Percentiles rank a stretch among this genome's conserved stretches.
Evolutionary conservation across 2,113 vertebrate species (phyloP).

Genomic region (Anser brachyrhynchus): DNA sequence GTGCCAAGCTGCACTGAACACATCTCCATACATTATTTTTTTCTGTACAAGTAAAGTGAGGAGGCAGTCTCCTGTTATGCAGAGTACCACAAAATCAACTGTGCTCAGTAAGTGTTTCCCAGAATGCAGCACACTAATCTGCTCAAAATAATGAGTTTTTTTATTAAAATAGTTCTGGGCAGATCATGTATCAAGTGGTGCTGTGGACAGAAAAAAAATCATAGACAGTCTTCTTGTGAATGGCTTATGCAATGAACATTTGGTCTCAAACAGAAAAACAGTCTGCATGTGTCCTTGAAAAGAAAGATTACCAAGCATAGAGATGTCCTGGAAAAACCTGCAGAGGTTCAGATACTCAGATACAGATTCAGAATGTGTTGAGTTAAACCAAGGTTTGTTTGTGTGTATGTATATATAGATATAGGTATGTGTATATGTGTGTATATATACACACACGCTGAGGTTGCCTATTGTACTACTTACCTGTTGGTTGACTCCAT

Average conservation of each 20-base stretch:
- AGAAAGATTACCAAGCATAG: neutral
- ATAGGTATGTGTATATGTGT: too few relatives aligned
- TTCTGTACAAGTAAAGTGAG: neutral
- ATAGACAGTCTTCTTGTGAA: neutral
- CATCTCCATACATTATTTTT: constrained; percentile 15
- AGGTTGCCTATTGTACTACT: neutral
- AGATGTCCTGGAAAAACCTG: neutral
- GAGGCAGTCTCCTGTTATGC: neutral
- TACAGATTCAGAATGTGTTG: neutral
- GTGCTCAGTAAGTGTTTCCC: constrained; percentile 1
- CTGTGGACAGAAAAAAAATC: neutral
- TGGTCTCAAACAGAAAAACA: neutral
- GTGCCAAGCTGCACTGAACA: constrained; percentile 66
- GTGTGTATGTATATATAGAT: neutral
- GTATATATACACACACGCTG: too few relatives aligned
- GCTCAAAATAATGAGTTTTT: constrained; percentile 11
- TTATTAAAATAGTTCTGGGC: neutral
- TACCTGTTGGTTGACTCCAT: neutral
- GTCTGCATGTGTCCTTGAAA: neutral
- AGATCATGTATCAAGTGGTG: neutral
- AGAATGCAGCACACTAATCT: neutral
- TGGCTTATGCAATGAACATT: neutral
- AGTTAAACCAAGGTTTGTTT: neutral
- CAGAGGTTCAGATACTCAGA: neutral
- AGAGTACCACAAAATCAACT: neutral